Evolutionary conservation across 2,888 invertebrate species (phyloP), one percentile per base, ranked within the genome.

Genomic region (Anoplius nigerrimus): DNA sequence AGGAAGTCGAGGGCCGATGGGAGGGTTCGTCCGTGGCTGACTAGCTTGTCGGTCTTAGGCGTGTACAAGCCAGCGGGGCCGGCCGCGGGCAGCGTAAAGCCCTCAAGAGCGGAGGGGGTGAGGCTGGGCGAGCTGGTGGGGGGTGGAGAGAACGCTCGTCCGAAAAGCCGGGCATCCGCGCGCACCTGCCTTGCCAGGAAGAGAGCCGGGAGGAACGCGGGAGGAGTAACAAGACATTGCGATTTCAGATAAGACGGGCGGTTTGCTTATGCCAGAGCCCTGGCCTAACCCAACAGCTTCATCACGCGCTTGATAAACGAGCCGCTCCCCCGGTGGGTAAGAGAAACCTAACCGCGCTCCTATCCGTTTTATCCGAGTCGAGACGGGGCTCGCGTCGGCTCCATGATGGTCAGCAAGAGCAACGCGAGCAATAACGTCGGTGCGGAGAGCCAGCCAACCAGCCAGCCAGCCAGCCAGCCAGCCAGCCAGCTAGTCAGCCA

Each of bases 241-340:
- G 79, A 77, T 79, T 71, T 56, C 69, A 78, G 78, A 80, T 80
- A 80, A 78, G 76, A 59, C 72, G 72, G 60, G 68, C 59, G 72
- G 78, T 79, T 79, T 77, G 70, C 79, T 79, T 80, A 79, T 75
- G 78, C 81, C 72, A 70, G 68, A 67, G 59, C 75, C 60, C 43
- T 56, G 57, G 71, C 61, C 70, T 70, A 73, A 75, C 74, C 80
- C 79, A 82, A 82, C 84, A 83, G 78, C 84, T 84, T 80, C 83
- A 82, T 84, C 84, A 79, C 79, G 67, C 70, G 72, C 77, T 79
- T 79, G 79, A 79, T 79, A 77, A 79, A 79, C 77, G 79, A 79
- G 79, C 68, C 72, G 55, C n/a, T 61, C 70, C 61, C 56, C 64
- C 65, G 72, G 59, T 71, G 66, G 74, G 66, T 71, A 68, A 74